A percentile compares a stretch with the other conserved stretches of the same genome.
These are phyloP conservation scores for Xenus cinereus DNA, from an alignment of 2,113 vertebrate species.

Conservation along the genomic window DNA sequence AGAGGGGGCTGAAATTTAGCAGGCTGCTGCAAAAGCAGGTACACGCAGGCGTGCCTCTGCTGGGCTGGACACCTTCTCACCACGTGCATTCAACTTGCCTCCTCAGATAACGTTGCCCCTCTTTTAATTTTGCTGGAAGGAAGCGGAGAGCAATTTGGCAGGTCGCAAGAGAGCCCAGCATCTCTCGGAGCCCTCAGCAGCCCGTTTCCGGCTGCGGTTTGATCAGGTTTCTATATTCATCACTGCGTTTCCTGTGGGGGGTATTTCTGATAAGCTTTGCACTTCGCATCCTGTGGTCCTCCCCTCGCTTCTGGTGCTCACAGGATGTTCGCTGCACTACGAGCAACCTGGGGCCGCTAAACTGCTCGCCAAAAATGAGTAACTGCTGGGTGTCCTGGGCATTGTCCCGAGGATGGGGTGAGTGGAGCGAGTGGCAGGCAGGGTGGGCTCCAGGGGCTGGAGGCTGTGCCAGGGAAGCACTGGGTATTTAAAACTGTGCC, in stretches of 20 bases:
- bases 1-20: not conserved
- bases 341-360: not conserved
- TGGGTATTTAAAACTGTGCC: not conserved
- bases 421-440: not conserved
- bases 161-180: slow-evolving; percentile 37
- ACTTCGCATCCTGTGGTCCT: slow-evolving; percentile 37
- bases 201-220: not conserved
- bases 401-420: not conserved
- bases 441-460: not conserved
- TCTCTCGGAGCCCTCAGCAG: not conserved
- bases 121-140: slow-evolving; percentile 16
- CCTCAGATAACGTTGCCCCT: not conserved
- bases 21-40: not conserved
- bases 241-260: slow-evolving; percentile 5
- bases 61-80: not conserved
- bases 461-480: not conserved
- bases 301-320: not conserved
- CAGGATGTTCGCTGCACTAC: not conserved
- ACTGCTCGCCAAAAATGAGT: not conserved
- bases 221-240: slow-evolving; percentile 51
- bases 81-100: not conserved
- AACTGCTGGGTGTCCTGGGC: not conserved
- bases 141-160: slow-evolving; percentile 19
- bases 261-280: slow-evolving; percentile 50
- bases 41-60: accelerated